Conservation (phyloP, 2,113 vertebrate genomes). For the Silurus glanis region DNA sequence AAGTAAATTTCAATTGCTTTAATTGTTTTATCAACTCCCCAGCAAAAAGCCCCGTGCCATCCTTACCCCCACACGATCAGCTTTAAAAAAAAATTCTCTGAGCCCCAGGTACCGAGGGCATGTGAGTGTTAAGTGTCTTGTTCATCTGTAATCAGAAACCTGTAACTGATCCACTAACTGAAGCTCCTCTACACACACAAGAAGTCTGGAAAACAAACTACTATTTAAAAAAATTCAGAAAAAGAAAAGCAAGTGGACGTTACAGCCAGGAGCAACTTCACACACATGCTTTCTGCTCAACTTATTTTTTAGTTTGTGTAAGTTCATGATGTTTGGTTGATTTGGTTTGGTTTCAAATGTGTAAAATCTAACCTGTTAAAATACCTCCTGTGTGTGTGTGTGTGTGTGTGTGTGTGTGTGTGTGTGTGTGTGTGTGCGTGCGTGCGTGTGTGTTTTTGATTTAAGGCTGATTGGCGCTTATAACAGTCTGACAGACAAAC, state of each 20-base stretch:
- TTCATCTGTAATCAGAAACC: constrained; percentile 66
- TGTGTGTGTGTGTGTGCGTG: neutral
- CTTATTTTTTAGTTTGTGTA: neutral
- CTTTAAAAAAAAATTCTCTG: neutral
- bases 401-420: neutral
- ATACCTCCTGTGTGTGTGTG: neutral
- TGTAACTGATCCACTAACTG: constrained; percentile 64
- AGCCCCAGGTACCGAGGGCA: constrained; percentile 59
- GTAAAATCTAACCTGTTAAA: neutral
- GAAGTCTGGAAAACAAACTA: constrained; percentile 65
- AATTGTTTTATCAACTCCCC: neutral
- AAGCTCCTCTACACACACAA: constrained; percentile 65
- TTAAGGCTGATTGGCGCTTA: constrained; percentile 82
- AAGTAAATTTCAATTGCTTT: too few relatives aligned
- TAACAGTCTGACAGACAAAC: constrained; percentile 93
- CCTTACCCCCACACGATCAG: neutral
- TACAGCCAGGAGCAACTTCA: constrained; percentile 41
- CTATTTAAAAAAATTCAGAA: constrained; percentile 57
- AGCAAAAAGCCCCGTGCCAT: too few relatives aligned
- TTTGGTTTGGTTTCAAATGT: neutral
- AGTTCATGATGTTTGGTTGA: neutral
- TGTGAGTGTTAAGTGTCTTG: constrained; percentile 64
- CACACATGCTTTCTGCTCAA: constrained; percentile 45
- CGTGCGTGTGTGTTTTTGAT: constrained; percentile 18
- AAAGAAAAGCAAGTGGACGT: constrained; percentile 40